These are phyloP conservation scores for Antennarius maculatus DNA, from an alignment of 2,797 vertebrate genomes.

Conservation along the genomic window DNA sequence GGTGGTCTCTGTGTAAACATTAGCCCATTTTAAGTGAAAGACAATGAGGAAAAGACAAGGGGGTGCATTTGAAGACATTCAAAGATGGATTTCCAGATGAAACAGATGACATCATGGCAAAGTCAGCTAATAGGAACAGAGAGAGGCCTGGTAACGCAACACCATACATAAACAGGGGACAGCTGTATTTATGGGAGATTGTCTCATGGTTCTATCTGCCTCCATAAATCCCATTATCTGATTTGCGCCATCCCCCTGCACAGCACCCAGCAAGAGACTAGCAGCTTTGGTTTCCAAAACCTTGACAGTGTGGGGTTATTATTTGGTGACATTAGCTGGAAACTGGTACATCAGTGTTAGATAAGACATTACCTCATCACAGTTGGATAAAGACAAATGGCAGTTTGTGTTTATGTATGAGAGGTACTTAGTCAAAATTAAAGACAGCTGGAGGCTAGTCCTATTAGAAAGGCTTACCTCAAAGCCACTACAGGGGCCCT, in stretches of 20 bases:
- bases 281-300: slow-evolving; percentile 54
- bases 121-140: slow-evolving; percentile 74
- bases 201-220: slow-evolving; percentile 73
- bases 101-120: slow-evolving; percentile 82
- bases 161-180: slow-evolving; percentile 81
- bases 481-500: slow-evolving; percentile 50
- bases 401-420: slow-evolving; percentile 31
- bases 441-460: slow-evolving; percentile 73
- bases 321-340: slow-evolving; percentile 47
- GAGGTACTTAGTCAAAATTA: slow-evolving; percentile 53
- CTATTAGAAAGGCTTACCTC: slow-evolving; percentile 44
- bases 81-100: slow-evolving; percentile 76
- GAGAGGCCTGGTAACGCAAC: slow-evolving; percentile 76
- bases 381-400: slow-evolving; percentile 48
- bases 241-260: slow-evolving; percentile 60
- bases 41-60: slow-evolving; percentile 73
- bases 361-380: slow-evolving; percentile 66
- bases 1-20: slow-evolving; percentile 78
- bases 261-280: slow-evolving; percentile 42
- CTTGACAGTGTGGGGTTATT: slow-evolving; percentile 36
- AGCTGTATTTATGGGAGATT: slow-evolving; percentile 83
- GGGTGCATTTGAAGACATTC: slow-evolving; percentile 67
- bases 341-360: slow-evolving; percentile 29
- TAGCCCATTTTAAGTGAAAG: slow-evolving; percentile 70
- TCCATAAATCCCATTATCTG: slow-evolving; percentile 80